Conservation (phyloP, 92 coral and sea anemone genomes). For the Phymanthus crucifer region DNA sequence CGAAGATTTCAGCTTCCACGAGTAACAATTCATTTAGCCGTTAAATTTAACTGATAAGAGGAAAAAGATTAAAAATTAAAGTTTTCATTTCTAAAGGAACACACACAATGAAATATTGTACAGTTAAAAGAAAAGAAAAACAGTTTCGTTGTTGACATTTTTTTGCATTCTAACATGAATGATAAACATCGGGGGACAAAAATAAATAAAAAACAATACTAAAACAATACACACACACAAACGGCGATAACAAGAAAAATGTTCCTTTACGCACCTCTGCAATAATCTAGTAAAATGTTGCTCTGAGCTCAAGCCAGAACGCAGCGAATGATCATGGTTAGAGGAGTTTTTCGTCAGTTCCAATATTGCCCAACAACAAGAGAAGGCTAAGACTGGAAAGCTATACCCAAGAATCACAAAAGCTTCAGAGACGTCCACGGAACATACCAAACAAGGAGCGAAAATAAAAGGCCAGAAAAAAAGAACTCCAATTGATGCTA, state of each 20-base stretch:
- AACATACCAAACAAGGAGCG: slow-evolving; percentile 53
- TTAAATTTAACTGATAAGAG: too few relatives aligned
- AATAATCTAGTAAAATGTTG: neutral
- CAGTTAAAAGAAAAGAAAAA: too few relatives aligned
- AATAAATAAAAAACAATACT: too few relatives aligned
- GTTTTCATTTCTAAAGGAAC: too few relatives aligned
- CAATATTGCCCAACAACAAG: slow-evolving; percentile 50
- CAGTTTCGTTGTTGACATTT: too few relatives aligned
- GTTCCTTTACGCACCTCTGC: neutral
- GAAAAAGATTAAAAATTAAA: too few relatives aligned
- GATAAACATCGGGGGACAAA: too few relatives aligned
- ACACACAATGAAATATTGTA: too few relatives aligned
- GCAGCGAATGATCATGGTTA: neutral
- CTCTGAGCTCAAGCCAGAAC: neutral
- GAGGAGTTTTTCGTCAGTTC: slow-evolving; percentile 24
- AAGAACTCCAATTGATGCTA: slow-evolving; percentile 59
- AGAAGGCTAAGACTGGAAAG: slow-evolving; percentile 43
- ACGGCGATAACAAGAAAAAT: neutral
- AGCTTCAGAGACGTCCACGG: slow-evolving; percentile 19
- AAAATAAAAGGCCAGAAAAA: slow-evolving; percentile 65
- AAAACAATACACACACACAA: neutral
- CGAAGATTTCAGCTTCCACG: too few relatives aligned
- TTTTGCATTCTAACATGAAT: too few relatives aligned
- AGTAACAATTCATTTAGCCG: too few relatives aligned
- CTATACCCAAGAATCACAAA: slow-evolving; percentile 35